phyloP scores from a whole-genome alignment of 2,113 vertebrate species.

The Ailurus styani region DNA sequence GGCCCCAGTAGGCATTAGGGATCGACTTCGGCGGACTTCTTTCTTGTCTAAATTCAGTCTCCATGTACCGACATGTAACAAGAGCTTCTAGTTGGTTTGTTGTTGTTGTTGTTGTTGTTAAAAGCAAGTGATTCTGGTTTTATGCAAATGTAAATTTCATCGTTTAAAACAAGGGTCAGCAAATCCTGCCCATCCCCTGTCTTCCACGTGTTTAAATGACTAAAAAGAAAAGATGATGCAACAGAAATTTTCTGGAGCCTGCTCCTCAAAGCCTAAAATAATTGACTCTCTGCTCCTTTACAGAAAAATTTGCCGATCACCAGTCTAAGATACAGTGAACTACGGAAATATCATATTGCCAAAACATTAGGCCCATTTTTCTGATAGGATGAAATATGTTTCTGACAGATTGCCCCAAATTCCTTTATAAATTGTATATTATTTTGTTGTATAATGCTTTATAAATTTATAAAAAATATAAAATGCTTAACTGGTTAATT shows the following conservation, averaged over 20 bases:
- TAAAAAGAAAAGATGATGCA: neutral
- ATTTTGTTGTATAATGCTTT: neutral
- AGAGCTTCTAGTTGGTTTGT: neutral
- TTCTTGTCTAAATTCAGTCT: neutral
- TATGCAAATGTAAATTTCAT: neutral
- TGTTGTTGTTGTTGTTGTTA: neutral
- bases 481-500: neutral
- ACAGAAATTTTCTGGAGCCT: neutral
- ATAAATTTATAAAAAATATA: neutral
- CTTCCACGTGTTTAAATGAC: constrained; percentile 2
- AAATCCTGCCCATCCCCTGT: neutral
- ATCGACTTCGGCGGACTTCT: neutral
- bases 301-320: neutral
- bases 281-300: neutral
- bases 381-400: neutral
- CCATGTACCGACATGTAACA: neutral
- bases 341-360: neutral
- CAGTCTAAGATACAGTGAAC: neutral
- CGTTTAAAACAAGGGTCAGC: neutral
- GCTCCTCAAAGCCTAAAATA: neutral
- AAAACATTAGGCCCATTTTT: neutral
- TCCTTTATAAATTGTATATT: neutral
- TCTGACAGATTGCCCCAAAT: constrained; percentile 12
- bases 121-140: neutral
- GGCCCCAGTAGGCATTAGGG: neutral